Conservation (phyloP, 2,113 vertebrate species). For the Archocentrus centrarchus region DNA sequence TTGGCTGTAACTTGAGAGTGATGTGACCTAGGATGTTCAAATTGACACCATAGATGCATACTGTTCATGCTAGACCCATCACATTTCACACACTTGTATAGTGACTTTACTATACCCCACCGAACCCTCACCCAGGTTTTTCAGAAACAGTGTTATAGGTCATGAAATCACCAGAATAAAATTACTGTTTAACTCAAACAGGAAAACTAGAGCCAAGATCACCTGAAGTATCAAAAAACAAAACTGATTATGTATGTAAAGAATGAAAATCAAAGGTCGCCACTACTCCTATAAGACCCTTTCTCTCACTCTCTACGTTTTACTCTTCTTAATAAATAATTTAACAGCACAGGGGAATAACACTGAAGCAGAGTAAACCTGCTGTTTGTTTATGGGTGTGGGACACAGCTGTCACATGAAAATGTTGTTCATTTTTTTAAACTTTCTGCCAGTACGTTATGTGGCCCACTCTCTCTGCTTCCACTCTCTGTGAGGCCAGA, state of each 20-base stretch:
- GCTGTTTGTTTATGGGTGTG: neutral
- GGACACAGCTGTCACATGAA: neutral
- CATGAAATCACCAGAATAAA: neutral
- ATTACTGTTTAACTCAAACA: neutral
- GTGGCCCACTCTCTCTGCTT: neutral
- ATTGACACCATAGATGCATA: too few relatives aligned
- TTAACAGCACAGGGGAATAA: neutral
- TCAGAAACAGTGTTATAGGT: neutral
- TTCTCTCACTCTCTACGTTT: neutral
- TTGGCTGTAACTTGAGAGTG: too few relatives aligned
- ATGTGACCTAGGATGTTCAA: too few relatives aligned
- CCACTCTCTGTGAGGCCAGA: conserved; percentile 2
- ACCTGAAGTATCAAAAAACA: neutral
- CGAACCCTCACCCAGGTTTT: too few relatives aligned
- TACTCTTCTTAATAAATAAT: neutral
- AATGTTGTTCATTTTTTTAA: conserved; percentile 1
- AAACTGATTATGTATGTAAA: neutral
- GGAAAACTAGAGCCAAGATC: neutral
- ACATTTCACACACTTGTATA: too few relatives aligned
- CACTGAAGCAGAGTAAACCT: conserved; percentile 2
- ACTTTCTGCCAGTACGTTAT: neutral
- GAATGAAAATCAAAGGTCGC: neutral
- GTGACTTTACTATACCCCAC: too few relatives aligned
- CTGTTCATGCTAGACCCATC: too few relatives aligned
- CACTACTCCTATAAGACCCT: neutral